phyloP scores from a whole-genome alignment of 1,140 invertebrate species.

The Pygmarrhopalites habei region DNA sequence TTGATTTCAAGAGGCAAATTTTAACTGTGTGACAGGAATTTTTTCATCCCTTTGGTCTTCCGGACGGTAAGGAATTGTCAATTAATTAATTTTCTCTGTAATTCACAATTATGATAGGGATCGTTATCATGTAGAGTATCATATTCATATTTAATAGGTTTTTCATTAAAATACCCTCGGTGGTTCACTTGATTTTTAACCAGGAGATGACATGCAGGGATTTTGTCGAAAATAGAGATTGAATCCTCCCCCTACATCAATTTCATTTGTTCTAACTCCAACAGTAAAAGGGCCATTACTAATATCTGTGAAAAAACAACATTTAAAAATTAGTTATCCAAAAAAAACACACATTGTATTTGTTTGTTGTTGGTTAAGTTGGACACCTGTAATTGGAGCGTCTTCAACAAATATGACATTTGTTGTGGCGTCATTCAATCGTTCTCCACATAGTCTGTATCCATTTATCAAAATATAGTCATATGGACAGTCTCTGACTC shows the following conservation, averaged over 20 bases:
- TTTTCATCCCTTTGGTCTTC: no score
- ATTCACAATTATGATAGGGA: no score
- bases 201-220: constrained; percentile 42
- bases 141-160: no score
- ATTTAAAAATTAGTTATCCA: neutral
- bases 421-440: constrained; percentile 60
- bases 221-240: constrained; percentile 51
- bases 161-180: neutral
- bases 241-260: constrained; percentile 51
- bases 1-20: no score
- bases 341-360: neutral
- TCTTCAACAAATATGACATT: constrained; percentile 53
- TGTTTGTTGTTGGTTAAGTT: neutral
- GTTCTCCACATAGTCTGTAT: constrained; percentile 60
- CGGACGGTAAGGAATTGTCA: no score
- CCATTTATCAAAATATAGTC: constrained; percentile 63
- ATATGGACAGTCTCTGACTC: constrained; percentile 62
- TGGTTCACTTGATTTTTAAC: neutral
- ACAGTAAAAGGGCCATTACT: constrained; percentile 51
- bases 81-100: no score
- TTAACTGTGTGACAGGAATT: no score
- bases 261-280: constrained; percentile 48
- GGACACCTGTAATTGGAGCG: constrained; percentile 56
- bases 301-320: constrained; percentile 43
- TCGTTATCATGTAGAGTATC: no score